Base-by-base conservation (phyloP, 2,113 vertebrate genomes). In the Melanocharis versteri region DNA sequence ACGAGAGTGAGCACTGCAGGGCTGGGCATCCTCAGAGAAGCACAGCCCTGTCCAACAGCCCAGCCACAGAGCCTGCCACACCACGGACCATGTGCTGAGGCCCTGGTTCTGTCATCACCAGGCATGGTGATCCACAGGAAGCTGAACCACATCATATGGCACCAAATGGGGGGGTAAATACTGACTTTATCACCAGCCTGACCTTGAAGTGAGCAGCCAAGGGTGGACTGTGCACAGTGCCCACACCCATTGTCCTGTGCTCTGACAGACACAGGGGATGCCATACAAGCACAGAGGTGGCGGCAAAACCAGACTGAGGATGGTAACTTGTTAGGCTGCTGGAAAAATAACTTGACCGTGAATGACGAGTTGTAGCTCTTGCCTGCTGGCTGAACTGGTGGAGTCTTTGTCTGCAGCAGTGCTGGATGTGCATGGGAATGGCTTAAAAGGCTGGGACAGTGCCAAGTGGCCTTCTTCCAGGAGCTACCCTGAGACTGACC, bases 1-100 rank as follows among this genome's bases (percentile, higher is more conserved):
- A 69, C 0, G 0, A 68, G 30, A 0, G 1, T 26, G 23, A 35
- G 45, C 7, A 18, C 42, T 56, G 9, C 1, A 14, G 28, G 72
- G 64, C 75, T 95, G 44, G 60, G 60, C 23, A 58, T 21, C 10
- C 35, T 58, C 65, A 44, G n/a, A 79, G 45, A 28, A 47, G 33
- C 51, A 75, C 33, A 39, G 51, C 11, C 40, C 56, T 65, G 39
- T 31, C 44, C 1, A 54, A 1, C 50, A 50, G 8, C 28, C 19
- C 66, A 44, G 44, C 31, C 62, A 31, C 15, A 13, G 60, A 86
- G 6, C 20, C 26, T 40, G 54, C 56, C 33, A 40, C 16, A 8
- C 4, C 18, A 35, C 8, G 4, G 44, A 48, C 58, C 53, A 35
- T 2, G 2, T 26, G 80, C 80, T 33, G 27, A 82, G 53, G 45